Conservation (phyloP, 35 echinoderm and acorn worm genomes). For the Heliocidaris erythrogramma region DNA sequence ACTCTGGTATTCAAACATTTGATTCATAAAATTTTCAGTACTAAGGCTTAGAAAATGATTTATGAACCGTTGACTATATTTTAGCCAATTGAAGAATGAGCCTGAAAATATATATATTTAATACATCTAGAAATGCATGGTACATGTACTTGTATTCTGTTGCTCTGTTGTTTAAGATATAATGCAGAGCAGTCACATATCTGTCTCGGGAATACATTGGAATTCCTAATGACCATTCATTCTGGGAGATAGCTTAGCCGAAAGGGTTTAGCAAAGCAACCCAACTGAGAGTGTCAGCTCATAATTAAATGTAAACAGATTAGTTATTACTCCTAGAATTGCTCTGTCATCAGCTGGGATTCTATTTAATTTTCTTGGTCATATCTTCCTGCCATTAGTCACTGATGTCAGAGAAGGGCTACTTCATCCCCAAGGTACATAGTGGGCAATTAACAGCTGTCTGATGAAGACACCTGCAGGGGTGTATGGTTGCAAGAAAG, state of each 20-base stretch:
- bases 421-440: neutral
- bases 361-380: neutral
- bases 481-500: neutral
- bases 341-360: neutral
- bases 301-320: conserved; percentile 13
- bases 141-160: neutral
- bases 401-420: neutral
- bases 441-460: neutral
- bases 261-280: neutral
- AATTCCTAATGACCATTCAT: no score
- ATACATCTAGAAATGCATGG: neutral
- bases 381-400: neutral
- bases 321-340: neutral
- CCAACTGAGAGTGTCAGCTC: neutral
- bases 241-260: neutral
- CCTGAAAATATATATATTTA: no score
- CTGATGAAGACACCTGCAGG: neutral
- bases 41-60: no score
- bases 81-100: no score
- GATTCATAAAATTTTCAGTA: no score
- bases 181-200: no score
- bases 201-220: no score
- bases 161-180: no score
- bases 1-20: no score
- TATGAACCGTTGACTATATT: no score